Percentiles rank a stretch among this genome's conserved stretches.
Evolutionary conservation across 2,113 vertebrate genomes (phyloP).

Genomic region (Laterallus jamaicensis): DNA sequence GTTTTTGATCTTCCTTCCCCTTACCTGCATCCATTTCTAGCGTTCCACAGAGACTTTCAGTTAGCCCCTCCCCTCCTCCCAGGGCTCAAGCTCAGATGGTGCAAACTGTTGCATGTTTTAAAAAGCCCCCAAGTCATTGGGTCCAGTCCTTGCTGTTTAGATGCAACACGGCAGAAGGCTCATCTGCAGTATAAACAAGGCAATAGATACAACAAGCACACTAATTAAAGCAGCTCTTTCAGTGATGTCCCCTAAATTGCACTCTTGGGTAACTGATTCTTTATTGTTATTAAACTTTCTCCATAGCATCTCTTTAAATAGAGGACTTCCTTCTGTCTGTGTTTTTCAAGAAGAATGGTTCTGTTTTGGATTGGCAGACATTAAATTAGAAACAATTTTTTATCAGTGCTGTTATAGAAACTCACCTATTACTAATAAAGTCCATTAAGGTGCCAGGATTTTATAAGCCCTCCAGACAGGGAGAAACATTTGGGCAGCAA

Average conservation of each 20-base stretch:
- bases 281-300: background rate
- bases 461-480: background rate
- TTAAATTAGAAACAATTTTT: background rate
- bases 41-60: background rate
- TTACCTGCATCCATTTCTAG: background rate
- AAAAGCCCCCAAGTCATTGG: background rate
- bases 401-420: background rate
- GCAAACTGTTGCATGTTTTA: background rate
- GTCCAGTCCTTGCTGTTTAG: background rate
- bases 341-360: background rate
- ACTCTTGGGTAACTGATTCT: background rate
- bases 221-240: background rate
- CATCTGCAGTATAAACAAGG: background rate
- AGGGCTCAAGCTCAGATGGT: background rate
- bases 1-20: background rate
- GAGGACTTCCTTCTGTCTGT: background rate
- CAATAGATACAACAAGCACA: background rate
- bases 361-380: background rate
- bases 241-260: background rate
- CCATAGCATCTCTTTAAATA: background rate
- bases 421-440: background rate
- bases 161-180: background rate
- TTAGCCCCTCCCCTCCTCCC: background rate
- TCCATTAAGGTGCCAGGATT: background rate
- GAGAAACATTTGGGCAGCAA: background rate